Percentiles rank a stretch among this genome's conserved stretches.
Conservation (phyloP, 1,140 invertebrate genomes). For the Tribolium madens region DNA sequence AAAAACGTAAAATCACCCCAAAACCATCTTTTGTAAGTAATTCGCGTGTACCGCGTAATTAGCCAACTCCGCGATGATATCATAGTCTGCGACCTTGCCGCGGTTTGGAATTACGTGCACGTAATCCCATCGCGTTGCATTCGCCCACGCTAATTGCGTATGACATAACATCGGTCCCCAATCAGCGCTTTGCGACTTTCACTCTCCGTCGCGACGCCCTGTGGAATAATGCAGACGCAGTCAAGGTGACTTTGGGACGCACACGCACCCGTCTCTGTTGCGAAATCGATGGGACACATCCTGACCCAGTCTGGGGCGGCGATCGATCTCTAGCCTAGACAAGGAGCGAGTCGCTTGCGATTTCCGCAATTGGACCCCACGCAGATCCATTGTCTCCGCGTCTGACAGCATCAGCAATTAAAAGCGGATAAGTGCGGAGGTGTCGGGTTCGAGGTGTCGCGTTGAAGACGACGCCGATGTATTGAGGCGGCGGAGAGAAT, state of each 20-base stretch:
- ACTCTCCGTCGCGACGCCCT: constrained; percentile 41
- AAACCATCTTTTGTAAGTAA: no score
- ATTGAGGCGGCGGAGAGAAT: not conserved
- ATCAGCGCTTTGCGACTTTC: constrained; percentile 19
- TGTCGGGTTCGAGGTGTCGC: constrained; percentile 1
- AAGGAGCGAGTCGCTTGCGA: constrained; percentile 1
- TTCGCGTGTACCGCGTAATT: not conserved
- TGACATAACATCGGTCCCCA: not conserved
- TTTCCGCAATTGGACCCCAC: constrained; percentile 43
- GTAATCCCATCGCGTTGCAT: not conserved
- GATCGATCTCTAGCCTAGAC: constrained; percentile 28
- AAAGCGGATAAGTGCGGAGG: not conserved
- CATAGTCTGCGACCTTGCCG: not conserved
- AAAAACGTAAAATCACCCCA: no score
- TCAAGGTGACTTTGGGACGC: constrained; percentile 42
- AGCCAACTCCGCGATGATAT: not conserved
- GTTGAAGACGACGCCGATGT: not conserved
- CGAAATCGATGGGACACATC: constrained; percentile 39
- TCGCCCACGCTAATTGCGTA: not conserved
- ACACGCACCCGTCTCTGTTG: constrained; percentile 23
- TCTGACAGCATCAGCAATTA: constrained; percentile 4
- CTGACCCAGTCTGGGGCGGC: constrained; percentile 40
- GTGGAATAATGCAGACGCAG: constrained; percentile 5
- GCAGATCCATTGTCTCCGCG: not conserved
- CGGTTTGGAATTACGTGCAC: not conserved